Evolutionary conservation across 2,797 vertebrate species (phyloP), one percentile per base, ranked within the genome.

Genomic region (Sebastes hubbsi): DNA sequence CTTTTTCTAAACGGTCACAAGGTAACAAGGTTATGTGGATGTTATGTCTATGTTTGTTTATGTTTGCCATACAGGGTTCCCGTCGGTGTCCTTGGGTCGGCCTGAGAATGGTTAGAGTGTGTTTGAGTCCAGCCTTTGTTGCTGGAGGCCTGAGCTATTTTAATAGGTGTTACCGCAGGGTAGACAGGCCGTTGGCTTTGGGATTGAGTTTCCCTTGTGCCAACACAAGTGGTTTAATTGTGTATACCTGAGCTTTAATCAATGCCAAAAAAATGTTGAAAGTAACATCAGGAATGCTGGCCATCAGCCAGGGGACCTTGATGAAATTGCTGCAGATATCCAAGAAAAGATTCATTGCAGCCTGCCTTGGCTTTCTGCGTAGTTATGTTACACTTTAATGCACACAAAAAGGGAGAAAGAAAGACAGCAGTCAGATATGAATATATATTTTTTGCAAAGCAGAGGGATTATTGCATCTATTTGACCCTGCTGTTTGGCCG

Each of bases 191-290:
- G 71, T 71, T 89, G 86, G 90, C 75, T 84, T 88, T 65, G 75
- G 84, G 87, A 84, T 92, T 79, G 78, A 61, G 81, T 95, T 95
- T 94, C 91, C 58, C 87, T 69, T 90, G 77, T 88, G 86, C 92
- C 89, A 93, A 93, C 90, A 94, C 85, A 90, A 89, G 79, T 89
- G 87, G 85, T 88, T 90, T 93, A 90, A 94, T 94, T 91, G 88
- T 92, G 88, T 90, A 84, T 91, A 94, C 88, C 89, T 90, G 90
- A 92, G 88, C 90, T 94, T 90, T 92, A 94, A 95, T 95, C 91
- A 93, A 85, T 89, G 86, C 60, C 82, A 91, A 92, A 88, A 88
- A 91, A 92, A 85, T 87, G 77, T 85, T 88, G 65, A 89, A 90
- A 88, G 87, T 90, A 88, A 84, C 81, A 92, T 87, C 88, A 87